These are phyloP conservation scores for Pseudococcus longispinus DNA, from an alignment of 2,888 invertebrate species.

Conservation along the genomic window DNA sequence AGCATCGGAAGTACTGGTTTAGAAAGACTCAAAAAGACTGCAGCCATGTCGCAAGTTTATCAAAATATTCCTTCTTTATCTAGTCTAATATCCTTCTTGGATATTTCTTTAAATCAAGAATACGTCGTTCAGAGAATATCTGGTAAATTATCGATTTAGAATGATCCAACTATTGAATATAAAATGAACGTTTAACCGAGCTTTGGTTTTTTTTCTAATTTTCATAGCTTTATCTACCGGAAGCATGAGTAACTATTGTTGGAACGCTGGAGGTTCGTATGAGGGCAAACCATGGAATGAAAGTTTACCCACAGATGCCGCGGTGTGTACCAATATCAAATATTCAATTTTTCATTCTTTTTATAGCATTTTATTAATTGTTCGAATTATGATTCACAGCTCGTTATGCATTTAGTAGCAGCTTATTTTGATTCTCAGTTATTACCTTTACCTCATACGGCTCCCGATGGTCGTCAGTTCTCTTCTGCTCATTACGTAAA, in stretches of 20 bases:
- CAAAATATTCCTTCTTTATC: constrained; percentile 67
- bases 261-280: constrained; percentile 81
- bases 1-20: constrained; percentile 75
- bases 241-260: constrained; percentile 86
- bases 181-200: neutral
- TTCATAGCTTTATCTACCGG: constrained; percentile 62
- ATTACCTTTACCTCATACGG: constrained; percentile 68
- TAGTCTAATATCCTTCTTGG: constrained; percentile 79
- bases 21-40: constrained; percentile 77
- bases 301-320: constrained; percentile 85
- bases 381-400: constrained; percentile 65
- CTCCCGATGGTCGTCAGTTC: constrained; percentile 73
- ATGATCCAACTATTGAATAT: neutral
- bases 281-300: constrained; percentile 82
- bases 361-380: constrained; percentile 9
- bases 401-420: constrained; percentile 83
- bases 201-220: neutral
- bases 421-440: constrained; percentile 86
- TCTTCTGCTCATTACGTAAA: constrained; percentile 66
- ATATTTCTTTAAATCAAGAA: constrained; percentile 82
- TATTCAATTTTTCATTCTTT: too few species aligned
- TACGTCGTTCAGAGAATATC: constrained; percentile 81
- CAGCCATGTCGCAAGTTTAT: constrained; percentile 67
- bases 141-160: constrained; percentile 64
- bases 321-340: constrained; percentile 65